Evolutionary conservation across 2,797 vertebrate species (phyloP), one percentile per base, ranked within the genome.

Genomic region (Adrianichthys oophorus): DNA sequence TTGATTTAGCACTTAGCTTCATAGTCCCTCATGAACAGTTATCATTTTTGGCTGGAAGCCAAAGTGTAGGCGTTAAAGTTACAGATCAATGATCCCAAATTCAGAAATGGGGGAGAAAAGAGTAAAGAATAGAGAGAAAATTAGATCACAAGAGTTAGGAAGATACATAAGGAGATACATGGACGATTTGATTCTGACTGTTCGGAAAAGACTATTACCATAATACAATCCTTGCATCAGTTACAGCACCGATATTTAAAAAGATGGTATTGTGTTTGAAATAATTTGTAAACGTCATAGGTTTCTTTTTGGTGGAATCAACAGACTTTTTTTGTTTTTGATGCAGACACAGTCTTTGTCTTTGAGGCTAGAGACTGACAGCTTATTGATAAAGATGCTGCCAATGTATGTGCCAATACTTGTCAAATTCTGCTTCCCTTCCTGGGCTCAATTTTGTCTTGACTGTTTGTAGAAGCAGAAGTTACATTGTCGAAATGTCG

Each of bases 1-100:
- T 93, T 92, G 91, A 93, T 93, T 92, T 90, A 87, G 91, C 91
- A 92, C 91, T 93, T 92, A 92, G 89, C 89, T 81, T 78, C 80
- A 79, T 76, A 47, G 87, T 92, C 92, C 92, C 92, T 78, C 63
- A 88, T 90, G 90, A 91, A 89, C 85, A 81, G 87, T 92, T 93
- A 92, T 90, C 84, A 86, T 91, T 84, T 88, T 75, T 86, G 89
- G 87, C 82, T 55, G 52, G 68, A 69, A 62, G 74, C 90, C 87
- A 89, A 60, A 70, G 79, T 71, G 54, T 67, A 82, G 87, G 83
- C 83, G 57, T 90, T 90, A 91, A 92, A 91, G 78, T 87, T 89
- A 84, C 85, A 59, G 41, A 92, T 92, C 89, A 86, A 90, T 92
- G 80, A 59, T 18, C 78, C 64, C 26, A 91, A 92, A 82, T 90